Evolutionary conservation across 2,888 invertebrate species (phyloP).

Genomic region (Phaedon cochleariae): DNA sequence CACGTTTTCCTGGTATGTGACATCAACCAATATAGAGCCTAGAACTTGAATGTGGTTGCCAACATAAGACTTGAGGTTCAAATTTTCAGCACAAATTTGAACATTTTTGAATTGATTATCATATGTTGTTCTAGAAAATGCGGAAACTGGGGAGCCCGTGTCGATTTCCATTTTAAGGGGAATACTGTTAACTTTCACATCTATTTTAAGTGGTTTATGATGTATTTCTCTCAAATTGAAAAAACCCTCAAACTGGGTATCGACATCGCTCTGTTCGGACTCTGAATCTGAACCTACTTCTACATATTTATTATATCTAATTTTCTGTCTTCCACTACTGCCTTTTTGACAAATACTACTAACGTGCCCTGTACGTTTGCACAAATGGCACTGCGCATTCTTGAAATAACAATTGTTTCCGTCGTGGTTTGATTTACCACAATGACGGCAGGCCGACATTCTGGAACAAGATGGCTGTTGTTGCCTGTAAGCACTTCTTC

Average conservation of each 20-base stretch:
- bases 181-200: neutral
- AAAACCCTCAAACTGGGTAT: conserved; percentile 1
- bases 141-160: conserved; percentile 13
- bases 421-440: conserved; percentile 6
- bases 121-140: conserved; percentile 2
- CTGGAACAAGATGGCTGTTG: conserved; percentile 6
- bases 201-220: neutral
- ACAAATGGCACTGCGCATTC: conserved; percentile 12
- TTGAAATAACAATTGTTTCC: conserved; percentile 8
- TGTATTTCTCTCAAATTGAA: conserved; percentile 1
- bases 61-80: neutral
- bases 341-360: conserved; percentile 2
- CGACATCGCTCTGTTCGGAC: conserved; percentile 1
- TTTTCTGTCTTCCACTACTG: neutral
- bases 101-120: conserved; percentile 7
- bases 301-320: conserved; percentile 12
- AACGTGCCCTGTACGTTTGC: conserved; percentile 1
- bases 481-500: neutral
- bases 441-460: neutral
- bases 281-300: conserved; percentile 5
- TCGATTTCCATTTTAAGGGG: conserved; percentile 13
- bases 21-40: conserved; percentile 10
- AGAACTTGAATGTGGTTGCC: conserved; percentile 13
- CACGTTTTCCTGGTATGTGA: neutral
- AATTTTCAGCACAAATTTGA: conserved; percentile 1